Evolutionary conservation across 2,888 invertebrate species (phyloP).

Genomic region (Zootermopsis nevadensis): DNA sequence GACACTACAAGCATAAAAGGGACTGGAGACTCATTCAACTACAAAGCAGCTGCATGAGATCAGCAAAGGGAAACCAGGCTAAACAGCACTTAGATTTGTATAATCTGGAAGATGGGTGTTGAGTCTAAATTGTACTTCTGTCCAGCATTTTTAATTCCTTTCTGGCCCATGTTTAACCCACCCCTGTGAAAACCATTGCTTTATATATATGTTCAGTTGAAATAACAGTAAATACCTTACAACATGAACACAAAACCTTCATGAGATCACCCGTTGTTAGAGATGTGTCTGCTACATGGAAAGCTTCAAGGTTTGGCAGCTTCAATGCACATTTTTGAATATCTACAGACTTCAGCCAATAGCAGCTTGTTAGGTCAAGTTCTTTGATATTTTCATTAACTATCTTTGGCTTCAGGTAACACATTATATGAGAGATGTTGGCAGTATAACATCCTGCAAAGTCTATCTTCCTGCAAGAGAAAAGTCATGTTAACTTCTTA

Average conservation of each 20-base stretch:
- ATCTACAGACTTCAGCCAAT: background rate
- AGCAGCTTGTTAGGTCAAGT: background rate
- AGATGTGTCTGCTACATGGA: background rate
- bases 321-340: background rate
- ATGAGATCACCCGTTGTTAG: background rate
- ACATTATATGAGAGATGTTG: background rate
- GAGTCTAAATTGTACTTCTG: too few species aligned
- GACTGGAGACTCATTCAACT: too few species aligned
- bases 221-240: too few species aligned
- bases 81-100: too few species aligned
- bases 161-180: too few species aligned
- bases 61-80: too few species aligned
- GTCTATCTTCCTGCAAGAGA: background rate
- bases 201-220: too few species aligned
- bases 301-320: background rate
- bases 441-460: background rate
- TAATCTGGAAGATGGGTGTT: too few species aligned
- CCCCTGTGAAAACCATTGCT: too few species aligned
- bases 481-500: background rate
- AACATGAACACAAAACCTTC: background rate
- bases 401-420: background rate
- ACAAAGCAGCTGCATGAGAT: too few species aligned
- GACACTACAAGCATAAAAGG: too few species aligned
- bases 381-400: background rate
- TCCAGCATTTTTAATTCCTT: too few species aligned